Conservation (phyloP, 2,113 vertebrate species). For the Melanocharis versteri region DNA sequence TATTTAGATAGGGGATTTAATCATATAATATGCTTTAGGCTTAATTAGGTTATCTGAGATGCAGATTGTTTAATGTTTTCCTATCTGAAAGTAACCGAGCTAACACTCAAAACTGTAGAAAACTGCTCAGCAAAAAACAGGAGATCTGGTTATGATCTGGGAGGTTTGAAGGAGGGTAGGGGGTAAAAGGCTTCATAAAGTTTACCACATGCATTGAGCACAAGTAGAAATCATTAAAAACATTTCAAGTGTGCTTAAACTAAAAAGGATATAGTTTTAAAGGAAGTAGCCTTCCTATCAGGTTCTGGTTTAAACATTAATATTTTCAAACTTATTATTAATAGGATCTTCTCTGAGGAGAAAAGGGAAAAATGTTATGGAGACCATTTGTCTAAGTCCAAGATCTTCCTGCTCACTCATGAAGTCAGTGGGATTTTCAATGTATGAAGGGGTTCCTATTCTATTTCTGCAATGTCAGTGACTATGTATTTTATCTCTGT, state of each 20-base stretch:
- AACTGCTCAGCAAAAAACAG: neutral
- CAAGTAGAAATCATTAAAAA: neutral
- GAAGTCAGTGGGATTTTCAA: neutral
- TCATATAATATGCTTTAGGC: neutral
- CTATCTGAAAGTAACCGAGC: neutral
- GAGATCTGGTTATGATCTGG: neutral
- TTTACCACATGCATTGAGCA: neutral
- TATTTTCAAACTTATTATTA: neutral
- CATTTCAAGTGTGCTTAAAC: rapidly evolving
- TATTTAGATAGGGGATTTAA: neutral
- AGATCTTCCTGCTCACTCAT: neutral
- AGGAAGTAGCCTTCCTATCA: neutral
- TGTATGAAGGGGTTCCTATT: neutral
- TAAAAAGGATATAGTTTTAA: neutral
- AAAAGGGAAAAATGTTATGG: neutral
- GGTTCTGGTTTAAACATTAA: neutral
- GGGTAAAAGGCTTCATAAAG: neutral
- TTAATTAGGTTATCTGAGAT: neutral
- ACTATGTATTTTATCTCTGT: neutral
- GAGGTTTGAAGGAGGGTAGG: neutral
- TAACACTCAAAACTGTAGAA: neutral
- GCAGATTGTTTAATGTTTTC: neutral
- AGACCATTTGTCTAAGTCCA: neutral
- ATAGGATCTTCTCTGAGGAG: neutral
- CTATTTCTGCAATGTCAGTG: neutral